Evolutionary conservation across 2,797 vertebrate genomes (phyloP).

Genomic region (Sardinella longiceps): DNA sequence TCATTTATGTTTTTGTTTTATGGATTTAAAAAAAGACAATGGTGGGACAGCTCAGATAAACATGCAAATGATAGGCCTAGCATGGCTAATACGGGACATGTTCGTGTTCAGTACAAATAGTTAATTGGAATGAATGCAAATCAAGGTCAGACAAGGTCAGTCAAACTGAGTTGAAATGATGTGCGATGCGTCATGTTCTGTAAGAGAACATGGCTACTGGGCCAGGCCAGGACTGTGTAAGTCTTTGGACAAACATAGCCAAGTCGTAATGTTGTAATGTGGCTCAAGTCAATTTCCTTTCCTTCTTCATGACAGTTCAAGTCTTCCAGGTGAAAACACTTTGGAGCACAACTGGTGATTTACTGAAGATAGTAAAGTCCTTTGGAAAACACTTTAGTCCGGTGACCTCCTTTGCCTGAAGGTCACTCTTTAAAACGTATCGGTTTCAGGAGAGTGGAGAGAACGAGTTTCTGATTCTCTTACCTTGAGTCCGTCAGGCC

Average conservation of each 20-base stretch:
- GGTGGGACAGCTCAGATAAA: no score
- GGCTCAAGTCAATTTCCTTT: not conserved
- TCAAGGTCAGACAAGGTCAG: no score
- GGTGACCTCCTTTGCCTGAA: slow-evolving; percentile 5
- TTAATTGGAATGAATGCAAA: no score
- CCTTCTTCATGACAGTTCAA: not conserved
- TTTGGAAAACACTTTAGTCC: not conserved
- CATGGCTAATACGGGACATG: not conserved
- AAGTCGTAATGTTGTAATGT: not conserved
- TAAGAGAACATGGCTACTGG: not conserved
- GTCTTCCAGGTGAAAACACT: not conserved
- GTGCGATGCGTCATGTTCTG: no score
- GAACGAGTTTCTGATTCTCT: slow-evolving; percentile 31
- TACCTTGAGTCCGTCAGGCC: slow-evolving; percentile 92
- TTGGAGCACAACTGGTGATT: not conserved
- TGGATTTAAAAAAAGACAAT: no score
- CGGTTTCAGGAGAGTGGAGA: not conserved
- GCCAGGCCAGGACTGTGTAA: not conserved
- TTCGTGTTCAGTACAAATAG: no score
- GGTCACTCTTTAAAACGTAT: slow-evolving; percentile 3
- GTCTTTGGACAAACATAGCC: not conserved
- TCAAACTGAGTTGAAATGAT: no score
- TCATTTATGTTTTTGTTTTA: no score
- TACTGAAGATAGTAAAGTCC: not conserved
- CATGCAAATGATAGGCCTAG: not conserved